Evolutionary conservation across 2,888 invertebrate genomes (phyloP), one percentile per base, ranked within the genome.

Genomic region (Nasonovia ribisnigri): DNA sequence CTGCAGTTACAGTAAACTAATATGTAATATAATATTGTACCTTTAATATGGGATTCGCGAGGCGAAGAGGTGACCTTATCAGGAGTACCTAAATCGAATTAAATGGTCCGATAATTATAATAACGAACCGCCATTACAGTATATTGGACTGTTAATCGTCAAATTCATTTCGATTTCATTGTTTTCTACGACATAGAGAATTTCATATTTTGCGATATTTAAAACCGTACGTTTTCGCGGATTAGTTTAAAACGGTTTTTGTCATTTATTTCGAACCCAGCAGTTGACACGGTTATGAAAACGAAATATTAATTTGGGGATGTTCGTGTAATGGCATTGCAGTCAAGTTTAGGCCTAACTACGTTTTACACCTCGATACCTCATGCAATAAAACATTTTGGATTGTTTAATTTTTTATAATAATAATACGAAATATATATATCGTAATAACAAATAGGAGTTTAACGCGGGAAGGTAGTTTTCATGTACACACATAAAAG

Each of bases 351-450:
- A 26, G 77, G 48, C 48, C 51, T 29, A 54, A 51, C 29, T 91
- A 51, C 42, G 3, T 51, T 84, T 90, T 42, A 48, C 84, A 84
- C 51, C 26, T 46, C 46, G 11, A 48, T 13, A 13, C 48, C 51
- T 36, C 16, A 29, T 3, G 51, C n/a, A 26, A 91, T 91, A 91
- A 51, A 91, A 84, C 91, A 84, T 91, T 91, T 51, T 42, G 36
- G 84, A 91, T 51, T 29, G 20, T 26, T 54, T 42, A 57, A 84
- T 91, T 84, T 91, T 84, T 67, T 48, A 84, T 84, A 90, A 67
- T 29, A 84, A 84, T 13, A 84, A 84, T 67, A 77, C 36, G 26
- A 10, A 77, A 36, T 46, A 57, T 91, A 67, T 36, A 67, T 67
- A 43, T 84, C 13, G 11, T 51, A 26, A 90, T 51, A 77, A 77